A percentile compares a stretch with the other conserved stretches of the same genome.
Conservation (phyloP, 2,797 vertebrate genomes). For the Sebastes matsubarae region DNA sequence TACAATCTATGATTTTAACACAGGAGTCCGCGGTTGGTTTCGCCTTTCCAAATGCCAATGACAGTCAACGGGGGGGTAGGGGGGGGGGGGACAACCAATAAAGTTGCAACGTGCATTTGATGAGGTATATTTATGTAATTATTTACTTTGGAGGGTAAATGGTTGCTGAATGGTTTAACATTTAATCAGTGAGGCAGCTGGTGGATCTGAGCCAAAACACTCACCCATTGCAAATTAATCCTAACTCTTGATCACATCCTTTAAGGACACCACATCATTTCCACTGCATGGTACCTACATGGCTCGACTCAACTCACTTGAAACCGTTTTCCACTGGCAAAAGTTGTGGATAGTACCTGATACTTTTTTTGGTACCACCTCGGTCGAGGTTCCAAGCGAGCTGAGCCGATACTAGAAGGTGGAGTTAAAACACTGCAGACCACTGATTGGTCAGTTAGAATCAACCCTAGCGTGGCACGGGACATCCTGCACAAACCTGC, state of each 20-base stretch:
- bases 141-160: not conserved
- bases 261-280: not conserved
- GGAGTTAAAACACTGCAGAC: not conserved
- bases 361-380: not conserved
- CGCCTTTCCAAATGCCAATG: no score
- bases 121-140: not conserved
- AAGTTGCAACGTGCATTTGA: not conserved
- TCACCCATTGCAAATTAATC: not conserved
- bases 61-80: no score
- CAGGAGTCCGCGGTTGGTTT: no score
- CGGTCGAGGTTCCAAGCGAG: no score
- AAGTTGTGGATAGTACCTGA: not conserved
- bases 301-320: not conserved
- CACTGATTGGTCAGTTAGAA: not conserved
- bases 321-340: not conserved
- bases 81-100: not conserved
- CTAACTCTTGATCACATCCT: not conserved
- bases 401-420: no score
- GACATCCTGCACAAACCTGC: not conserved
- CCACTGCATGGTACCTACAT: not conserved
- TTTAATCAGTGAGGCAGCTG: slow-evolving; percentile 50
- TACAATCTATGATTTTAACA: no score
- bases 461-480: not conserved
- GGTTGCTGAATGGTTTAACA: slow-evolving; percentile 43
- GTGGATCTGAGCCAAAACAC: not conserved